Conservation (phyloP, 1,140 invertebrate genomes). For the Temnothorax longispinosus region DNA sequence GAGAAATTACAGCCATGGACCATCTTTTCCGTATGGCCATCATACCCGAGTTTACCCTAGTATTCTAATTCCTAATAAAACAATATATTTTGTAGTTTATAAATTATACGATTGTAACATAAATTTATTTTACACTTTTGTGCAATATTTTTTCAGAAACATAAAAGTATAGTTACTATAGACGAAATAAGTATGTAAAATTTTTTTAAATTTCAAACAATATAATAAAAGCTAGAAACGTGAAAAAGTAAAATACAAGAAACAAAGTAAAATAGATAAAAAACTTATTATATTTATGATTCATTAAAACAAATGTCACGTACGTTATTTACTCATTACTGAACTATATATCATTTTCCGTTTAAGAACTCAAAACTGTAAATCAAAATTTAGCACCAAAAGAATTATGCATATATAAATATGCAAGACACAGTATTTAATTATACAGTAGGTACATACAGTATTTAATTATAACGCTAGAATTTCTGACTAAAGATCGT, state of each 20-base stretch:
- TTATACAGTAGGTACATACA: neutral
- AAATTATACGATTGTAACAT: neutral
- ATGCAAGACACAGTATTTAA: neutral
- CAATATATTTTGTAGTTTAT: neutral
- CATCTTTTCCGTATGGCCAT: no score
- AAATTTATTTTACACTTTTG: neutral
- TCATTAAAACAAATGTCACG: neutral
- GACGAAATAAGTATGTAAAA: neutral
- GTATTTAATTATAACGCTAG: neutral
- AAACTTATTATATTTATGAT: neutral
- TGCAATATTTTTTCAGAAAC: neutral
- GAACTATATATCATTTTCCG: neutral
- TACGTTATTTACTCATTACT: neutral
- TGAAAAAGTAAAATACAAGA: neutral
- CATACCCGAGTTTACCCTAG: no score
- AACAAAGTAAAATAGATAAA: neutral
- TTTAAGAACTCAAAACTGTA: neutral
- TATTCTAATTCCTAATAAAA: neutral
- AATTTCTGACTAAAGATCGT: neutral
- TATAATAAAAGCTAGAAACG: neutral
- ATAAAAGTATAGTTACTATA: neutral
- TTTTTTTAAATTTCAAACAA: neutral
- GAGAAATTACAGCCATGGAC: no score
- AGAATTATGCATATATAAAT: neutral
- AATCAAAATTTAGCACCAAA: neutral